These are phyloP conservation scores for Drosophila stalkeri DNA, from an alignment of 2,888 invertebrate species.

Conservation along the genomic window DNA sequence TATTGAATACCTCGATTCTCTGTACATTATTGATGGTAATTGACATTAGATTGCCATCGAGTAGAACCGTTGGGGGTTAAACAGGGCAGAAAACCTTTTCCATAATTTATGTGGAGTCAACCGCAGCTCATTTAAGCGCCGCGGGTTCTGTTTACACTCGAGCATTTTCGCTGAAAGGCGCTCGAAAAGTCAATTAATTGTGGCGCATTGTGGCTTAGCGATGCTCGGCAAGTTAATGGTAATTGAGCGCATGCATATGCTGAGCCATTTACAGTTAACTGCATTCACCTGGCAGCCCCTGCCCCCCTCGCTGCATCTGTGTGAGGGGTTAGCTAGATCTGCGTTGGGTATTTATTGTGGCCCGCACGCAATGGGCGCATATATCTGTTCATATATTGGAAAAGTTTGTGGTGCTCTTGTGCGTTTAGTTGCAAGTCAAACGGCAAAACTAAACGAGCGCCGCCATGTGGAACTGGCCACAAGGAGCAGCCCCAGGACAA, in stretches of 20 bases:
- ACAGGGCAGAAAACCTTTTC: background rate
- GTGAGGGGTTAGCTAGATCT: background rate
- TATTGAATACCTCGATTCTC: background rate
- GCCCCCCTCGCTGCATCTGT: no score
- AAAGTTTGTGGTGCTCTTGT: conserved; percentile 64
- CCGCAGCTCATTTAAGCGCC: background rate
- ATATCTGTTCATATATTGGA: conserved; percentile 47
- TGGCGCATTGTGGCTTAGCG: background rate
- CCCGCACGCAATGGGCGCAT: background rate
- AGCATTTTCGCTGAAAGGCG: background rate
- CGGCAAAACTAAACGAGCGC: conserved; percentile 49
- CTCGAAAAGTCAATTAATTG: conserved; percentile 3
- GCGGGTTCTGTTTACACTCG: background rate
- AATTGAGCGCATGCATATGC: background rate
- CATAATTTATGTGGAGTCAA: conserved; percentile 3
- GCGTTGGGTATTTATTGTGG: background rate
- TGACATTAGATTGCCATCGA: conserved; percentile 3
- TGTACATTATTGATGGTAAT: conserved; percentile 1
- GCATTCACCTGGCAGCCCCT: background rate
- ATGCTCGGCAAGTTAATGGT: background rate
- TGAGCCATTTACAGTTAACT: background rate
- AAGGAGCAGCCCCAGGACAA: conserved; percentile 3
- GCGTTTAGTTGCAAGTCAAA: conserved; percentile 61
- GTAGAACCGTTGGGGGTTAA: background rate
- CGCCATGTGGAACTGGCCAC: conserved; percentile 31